Evolutionary conservation across 2,797 vertebrate genomes (phyloP).

Genomic region (Telmatherina bonti): DNA sequence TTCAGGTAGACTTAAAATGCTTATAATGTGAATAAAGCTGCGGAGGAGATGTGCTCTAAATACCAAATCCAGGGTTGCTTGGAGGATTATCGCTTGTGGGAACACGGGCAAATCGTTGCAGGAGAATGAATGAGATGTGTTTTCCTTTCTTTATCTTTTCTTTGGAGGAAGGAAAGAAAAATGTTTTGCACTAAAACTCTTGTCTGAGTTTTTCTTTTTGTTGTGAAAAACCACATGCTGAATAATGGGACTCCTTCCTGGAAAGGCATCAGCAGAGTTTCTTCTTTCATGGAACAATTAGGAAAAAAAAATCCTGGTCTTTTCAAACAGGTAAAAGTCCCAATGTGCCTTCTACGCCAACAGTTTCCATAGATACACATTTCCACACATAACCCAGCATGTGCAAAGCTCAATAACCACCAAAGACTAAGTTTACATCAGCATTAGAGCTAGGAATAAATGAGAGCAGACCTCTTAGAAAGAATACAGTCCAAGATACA

Average conservation of each 20-base stretch:
- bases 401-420: background rate
- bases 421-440: background rate
- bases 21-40: conserved; percentile 39
- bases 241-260: background rate
- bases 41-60: conserved; percentile 46
- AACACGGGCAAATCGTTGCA: conserved; percentile 13
- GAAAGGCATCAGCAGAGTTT: background rate
- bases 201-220: background rate
- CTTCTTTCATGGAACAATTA: background rate
- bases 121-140: background rate
- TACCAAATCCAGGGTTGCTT: conserved; percentile 58
- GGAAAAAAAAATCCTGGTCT: background rate
- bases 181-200: background rate
- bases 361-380: background rate
- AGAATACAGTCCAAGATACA: too few relatives aligned
- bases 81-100: conserved; percentile 21
- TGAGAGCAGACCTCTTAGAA: too few relatives aligned
- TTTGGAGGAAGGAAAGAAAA: fast-evolving
- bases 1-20: conserved; percentile 47
- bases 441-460: background rate
- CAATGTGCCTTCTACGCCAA: background rate
- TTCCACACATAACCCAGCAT: background rate
- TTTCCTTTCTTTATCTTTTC: background rate
- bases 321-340: background rate
- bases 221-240: background rate